These are phyloP conservation scores for Epinotia nisella DNA, from an alignment of 2,888 invertebrate genomes.

Conservation along the genomic window DNA sequence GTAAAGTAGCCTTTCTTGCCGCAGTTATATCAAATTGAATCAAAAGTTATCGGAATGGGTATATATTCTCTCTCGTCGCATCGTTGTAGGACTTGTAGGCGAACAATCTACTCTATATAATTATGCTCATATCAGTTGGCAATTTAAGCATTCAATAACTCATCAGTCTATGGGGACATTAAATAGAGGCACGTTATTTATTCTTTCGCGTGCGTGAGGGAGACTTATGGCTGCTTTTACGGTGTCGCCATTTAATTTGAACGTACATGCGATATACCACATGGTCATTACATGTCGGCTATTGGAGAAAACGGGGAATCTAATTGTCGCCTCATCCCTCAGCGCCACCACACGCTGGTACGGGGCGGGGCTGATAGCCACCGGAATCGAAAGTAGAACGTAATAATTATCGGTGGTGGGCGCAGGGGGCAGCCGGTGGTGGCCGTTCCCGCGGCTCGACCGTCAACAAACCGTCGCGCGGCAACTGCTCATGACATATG, in stretches of 20 bases:
- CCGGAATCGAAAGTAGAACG: constrained; percentile 78
- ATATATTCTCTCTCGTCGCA: background rate
- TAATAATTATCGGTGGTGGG: constrained; percentile 78
- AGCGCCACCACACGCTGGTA: constrained; percentile 53
- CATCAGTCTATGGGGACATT: constrained; percentile 62
- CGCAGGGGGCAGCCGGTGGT: constrained; percentile 65
- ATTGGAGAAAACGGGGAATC: constrained; percentile 69
- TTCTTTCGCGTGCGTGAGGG: constrained; percentile 70
- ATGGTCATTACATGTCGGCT: constrained; percentile 62
- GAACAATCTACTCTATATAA: background rate
- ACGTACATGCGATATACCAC: constrained; percentile 72
- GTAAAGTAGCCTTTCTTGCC: too few relatives aligned
- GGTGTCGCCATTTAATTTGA: constrained; percentile 77
- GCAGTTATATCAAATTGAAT: too few relatives aligned
- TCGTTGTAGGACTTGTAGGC: background rate
- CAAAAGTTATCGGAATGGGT: too few relatives aligned
- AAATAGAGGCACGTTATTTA: constrained; percentile 68
- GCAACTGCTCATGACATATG: constrained; percentile 85
- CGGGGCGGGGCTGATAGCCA: constrained; percentile 67
- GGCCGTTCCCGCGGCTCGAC: constrained; percentile 76
- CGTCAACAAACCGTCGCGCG: constrained; percentile 83
- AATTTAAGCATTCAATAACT: constrained; percentile 58
- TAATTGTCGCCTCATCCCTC: constrained; percentile 81
- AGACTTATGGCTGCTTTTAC: constrained; percentile 73
- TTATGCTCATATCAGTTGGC: constrained; percentile 34